phyloP scores from a whole-genome alignment of 2,888 invertebrate species.

The Conistra vaccinii region DNA sequence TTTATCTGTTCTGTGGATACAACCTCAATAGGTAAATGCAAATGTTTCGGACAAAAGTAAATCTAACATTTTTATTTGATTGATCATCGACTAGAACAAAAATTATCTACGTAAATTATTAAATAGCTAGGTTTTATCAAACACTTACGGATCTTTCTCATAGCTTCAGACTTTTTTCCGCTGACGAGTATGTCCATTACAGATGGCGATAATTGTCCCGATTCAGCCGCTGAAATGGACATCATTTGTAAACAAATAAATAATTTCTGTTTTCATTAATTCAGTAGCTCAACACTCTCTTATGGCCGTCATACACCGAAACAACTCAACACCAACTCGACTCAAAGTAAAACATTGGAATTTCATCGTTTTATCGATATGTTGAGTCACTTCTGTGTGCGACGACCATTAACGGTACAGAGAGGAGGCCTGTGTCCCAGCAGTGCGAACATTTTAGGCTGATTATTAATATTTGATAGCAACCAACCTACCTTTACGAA shows the following conservation, averaged over 20 bases:
- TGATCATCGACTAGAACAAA: not conserved
- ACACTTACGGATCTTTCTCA: conserved; percentile 8
- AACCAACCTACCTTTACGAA: conserved; percentile 20
- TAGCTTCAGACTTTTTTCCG: not conserved
- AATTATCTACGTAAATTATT: not conserved
- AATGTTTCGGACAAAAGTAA: not conserved
- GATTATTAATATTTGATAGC: no score
- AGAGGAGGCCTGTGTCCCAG: no score
- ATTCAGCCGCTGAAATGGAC: conserved; percentile 11
- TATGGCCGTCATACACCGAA: not conserved
- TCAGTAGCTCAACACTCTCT: not conserved
- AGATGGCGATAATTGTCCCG: conserved; percentile 22
- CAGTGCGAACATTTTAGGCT: no score
- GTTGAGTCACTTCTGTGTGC: not conserved
- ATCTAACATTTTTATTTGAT: not conserved
- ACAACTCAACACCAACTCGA: not conserved
- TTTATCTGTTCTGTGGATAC: no score
- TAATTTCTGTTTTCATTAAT: not conserved
- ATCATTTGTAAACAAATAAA: no score
- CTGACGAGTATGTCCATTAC: conserved; percentile 14
- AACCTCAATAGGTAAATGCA: not conserved
- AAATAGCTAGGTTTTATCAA: no score
- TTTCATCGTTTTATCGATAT: not conserved
- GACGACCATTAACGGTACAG: not conserved
- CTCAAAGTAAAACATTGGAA: not conserved